Percentiles rank a stretch among this genome's conserved stretches.
Evolutionary conservation across 2,888 invertebrate genomes (phyloP).

Genomic region (Macrosoma leucophasiata): DNA sequence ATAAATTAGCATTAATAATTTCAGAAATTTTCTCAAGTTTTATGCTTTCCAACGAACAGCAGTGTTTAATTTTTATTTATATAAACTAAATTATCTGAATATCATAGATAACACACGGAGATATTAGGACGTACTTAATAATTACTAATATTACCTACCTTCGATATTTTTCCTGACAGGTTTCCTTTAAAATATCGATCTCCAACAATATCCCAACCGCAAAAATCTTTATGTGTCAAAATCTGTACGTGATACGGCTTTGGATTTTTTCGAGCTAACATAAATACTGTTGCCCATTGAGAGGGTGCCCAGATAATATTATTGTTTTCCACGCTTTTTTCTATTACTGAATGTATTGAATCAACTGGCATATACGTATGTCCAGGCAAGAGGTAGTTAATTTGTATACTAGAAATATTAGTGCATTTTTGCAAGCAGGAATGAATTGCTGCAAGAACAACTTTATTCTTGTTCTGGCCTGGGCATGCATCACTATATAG

Average conservation of each 20-base stretch:
- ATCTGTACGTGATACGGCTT: conserved; percentile 1
- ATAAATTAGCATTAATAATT: too few relatives aligned
- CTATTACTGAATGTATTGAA: conserved; percentile 3
- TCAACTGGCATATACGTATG: conserved; percentile 10
- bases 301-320: conserved; percentile 8
- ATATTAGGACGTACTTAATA: too few relatives aligned
- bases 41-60: too few relatives aligned
- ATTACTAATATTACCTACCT: too few relatives aligned
- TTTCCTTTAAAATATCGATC: not conserved
- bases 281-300: conserved; percentile 5
- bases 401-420: conserved; percentile 2
- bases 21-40: too few relatives aligned
- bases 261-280: conserved; percentile 1
- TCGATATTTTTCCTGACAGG: too few relatives aligned
- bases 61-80: too few relatives aligned
- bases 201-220: not conserved
- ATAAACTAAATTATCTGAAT: too few relatives aligned
- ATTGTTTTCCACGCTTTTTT: conserved; percentile 2
- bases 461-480: conserved; percentile 32
- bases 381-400: conserved; percentile 8
- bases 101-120: too few relatives aligned
- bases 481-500: conserved; percentile 25
- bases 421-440: conserved; percentile 1
- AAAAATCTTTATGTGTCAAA: conserved; percentile 1
- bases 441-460: conserved; percentile 23